Evolutionary conservation across 2,888 invertebrate species (phyloP), one percentile per base, ranked within the genome.

Genomic region (Chloroclystis v-ata): DNA sequence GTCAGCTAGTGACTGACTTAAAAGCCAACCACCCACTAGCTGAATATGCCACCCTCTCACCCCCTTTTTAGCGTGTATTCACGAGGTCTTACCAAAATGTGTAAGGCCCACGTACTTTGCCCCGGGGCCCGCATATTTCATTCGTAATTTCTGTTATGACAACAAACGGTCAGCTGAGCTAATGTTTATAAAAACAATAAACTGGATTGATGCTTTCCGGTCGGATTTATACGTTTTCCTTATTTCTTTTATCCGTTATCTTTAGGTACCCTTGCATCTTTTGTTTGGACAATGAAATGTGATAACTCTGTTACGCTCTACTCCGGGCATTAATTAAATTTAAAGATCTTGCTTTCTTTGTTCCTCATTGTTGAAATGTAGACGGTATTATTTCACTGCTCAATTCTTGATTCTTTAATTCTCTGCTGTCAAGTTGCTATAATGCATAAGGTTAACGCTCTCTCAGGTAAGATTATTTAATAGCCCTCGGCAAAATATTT

Each of bases 121-220:
- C 65, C 64, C 63, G 59, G 65, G 65, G 73, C 76, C 74, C 69
- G 71, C 75, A 69, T 72, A 67, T 75, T 76, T 75, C 64, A 61
- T 60, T 58, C 65, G 64, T 68, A 63, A 67, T 72, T 75, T 70
- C 72, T 76, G 70, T 75, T 76, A 68, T 76, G 73, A 73, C 69
- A 72, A 74, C 75, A 74, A 57, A 59, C 66, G 73, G 71, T 78
- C 79, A 79, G 78, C 78, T 78, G 78, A 64, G 71, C 63, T 62
- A 61, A 59, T 55, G 52, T 59, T 59, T 53, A 47, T 37, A 28
- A 40, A 32, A 49, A 45, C 50, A 53, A 51, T 47, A 49, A 49
- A 54, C 40, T 37, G 28, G 45, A 42, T 51, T 32, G 39, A 43
- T 57, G 37, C 30, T 46, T 20, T 38, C 11, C 39, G 39, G 38